Conservation (phyloP, 2,888 invertebrate genomes). For the Steromphala cineraria region DNA sequence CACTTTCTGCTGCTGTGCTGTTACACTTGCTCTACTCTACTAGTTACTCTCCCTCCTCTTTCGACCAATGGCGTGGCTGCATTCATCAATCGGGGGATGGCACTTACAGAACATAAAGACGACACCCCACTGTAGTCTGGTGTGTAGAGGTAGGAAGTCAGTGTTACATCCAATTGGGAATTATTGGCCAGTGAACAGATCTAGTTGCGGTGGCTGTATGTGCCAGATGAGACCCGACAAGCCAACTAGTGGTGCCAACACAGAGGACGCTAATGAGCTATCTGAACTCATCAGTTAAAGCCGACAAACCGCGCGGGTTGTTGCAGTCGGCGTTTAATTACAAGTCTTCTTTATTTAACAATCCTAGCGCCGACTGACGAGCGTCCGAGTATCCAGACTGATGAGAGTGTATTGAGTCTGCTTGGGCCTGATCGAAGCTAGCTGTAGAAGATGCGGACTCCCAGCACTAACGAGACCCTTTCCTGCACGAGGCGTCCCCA, state of each 20-base stretch:
- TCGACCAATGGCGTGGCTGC: slow-evolving; percentile 10
- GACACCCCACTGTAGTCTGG: background rate
- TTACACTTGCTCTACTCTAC: background rate
- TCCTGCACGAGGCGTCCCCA: background rate
- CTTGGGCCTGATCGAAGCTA: background rate
- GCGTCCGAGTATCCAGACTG: background rate
- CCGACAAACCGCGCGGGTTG: background rate
- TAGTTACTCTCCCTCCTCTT: background rate
- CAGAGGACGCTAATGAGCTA: background rate
- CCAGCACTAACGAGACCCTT: background rate
- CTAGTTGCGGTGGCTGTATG: background rate
- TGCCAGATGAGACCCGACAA: too few species aligned
- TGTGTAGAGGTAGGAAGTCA: background rate
- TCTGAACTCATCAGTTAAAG: background rate
- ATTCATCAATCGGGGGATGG: background rate
- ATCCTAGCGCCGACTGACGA: background rate
- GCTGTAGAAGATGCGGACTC: background rate
- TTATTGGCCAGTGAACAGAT: background rate
- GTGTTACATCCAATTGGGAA: slow-evolving; percentile 1
- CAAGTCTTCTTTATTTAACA: slow-evolving; percentile 11
- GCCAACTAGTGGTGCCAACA: background rate
- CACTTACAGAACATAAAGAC: slow-evolving; percentile 1
- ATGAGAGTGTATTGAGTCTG: background rate
- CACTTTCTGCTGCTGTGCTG: background rate
- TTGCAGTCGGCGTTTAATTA: background rate